phyloP scores from a whole-genome alignment of 2,888 invertebrate species.

The Protodeltote pygarga region DNA sequence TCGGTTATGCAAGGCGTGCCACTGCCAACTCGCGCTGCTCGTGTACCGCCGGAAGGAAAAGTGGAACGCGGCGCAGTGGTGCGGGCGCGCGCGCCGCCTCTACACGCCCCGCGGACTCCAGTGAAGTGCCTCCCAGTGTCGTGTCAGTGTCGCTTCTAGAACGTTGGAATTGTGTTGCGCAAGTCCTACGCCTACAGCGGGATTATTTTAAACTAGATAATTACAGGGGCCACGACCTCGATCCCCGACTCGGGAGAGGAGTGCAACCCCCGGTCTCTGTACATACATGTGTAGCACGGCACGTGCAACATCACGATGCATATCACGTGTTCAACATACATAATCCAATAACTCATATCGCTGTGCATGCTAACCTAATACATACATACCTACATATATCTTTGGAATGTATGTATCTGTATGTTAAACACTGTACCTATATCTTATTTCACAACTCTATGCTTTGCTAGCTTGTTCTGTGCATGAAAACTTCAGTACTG shows the following conservation, averaged over 20 bases:
- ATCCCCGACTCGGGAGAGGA: conserved; percentile 46
- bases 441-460: conserved; percentile 27
- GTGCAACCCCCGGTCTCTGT: conserved; percentile 63
- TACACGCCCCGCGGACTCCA: conserved; percentile 78
- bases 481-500: conserved; percentile 37
- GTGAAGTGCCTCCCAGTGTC: conserved; percentile 82
- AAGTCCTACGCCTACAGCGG: conserved; percentile 81
- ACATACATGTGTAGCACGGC: conserved; percentile 54
- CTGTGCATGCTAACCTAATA: conserved; percentile 54
- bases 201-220: conserved; percentile 83
- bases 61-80: conserved; percentile 85
- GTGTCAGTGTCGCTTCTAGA: conserved; percentile 85
- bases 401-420: conserved; percentile 34
- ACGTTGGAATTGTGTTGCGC: conserved; percentile 83
- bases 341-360: conserved; percentile 58
- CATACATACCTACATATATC: conserved; percentile 24
- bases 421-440: conserved; percentile 25
- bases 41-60: conserved; percentile 85
- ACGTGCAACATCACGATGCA: conserved; percentile 62
- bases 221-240: conserved; percentile 66
- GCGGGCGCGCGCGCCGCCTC: conserved; percentile 81
- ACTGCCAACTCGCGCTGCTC: conserved; percentile 84
- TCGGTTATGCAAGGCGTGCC: conserved; percentile 85
- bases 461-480: conserved; percentile 44
- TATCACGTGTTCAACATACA: conserved; percentile 63